Percentiles rank a stretch among this genome's conserved stretches.
These are phyloP conservation scores for Myrmecophaga tridactyla DNA, from an alignment of 2,113 vertebrate genomes.

Conservation along the genomic window DNA sequence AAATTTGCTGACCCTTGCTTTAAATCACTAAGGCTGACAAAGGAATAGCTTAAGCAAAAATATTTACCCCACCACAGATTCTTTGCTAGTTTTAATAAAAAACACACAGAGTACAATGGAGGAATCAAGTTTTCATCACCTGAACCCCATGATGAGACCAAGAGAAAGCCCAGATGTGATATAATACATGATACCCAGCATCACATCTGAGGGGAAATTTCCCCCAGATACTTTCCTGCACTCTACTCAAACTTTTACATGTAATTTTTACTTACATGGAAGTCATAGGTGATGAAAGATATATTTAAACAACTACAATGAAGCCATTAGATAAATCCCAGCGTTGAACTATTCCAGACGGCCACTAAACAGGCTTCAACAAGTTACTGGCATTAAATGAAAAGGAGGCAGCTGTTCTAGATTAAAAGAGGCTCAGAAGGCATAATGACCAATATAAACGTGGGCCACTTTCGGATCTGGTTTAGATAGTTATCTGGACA, in stretches of 20 bases:
- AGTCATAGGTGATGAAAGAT: slow-evolving; percentile 1
- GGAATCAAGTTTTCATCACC: not conserved
- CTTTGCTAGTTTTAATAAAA: not conserved
- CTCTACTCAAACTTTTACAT: not conserved
- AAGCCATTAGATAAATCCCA: not conserved
- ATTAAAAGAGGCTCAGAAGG: not conserved
- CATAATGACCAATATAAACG: not conserved
- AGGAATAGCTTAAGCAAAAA: not conserved
- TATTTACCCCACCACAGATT: not conserved
- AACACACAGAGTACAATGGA: not conserved
- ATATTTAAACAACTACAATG: not conserved
- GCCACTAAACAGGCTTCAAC: not conserved
- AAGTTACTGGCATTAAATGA: not conserved
- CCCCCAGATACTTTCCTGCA: not conserved
- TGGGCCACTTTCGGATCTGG: not conserved
- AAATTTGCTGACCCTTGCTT: not conserved
- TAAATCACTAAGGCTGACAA: not conserved
- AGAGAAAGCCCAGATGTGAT: not conserved
- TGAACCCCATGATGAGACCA: not conserved
- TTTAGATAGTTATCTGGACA: not conserved
- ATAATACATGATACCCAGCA: not conserved
- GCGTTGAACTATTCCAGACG: not conserved
- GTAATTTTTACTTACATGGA: not conserved
- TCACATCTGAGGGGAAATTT: not conserved
- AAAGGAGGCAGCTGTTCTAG: not conserved